A percentile compares a stretch with the other conserved stretches of the same genome.
These are phyloP conservation scores for Chlorops oryzae DNA, from an alignment of 1,140 invertebrate species.

Conservation along the genomic window DNA sequence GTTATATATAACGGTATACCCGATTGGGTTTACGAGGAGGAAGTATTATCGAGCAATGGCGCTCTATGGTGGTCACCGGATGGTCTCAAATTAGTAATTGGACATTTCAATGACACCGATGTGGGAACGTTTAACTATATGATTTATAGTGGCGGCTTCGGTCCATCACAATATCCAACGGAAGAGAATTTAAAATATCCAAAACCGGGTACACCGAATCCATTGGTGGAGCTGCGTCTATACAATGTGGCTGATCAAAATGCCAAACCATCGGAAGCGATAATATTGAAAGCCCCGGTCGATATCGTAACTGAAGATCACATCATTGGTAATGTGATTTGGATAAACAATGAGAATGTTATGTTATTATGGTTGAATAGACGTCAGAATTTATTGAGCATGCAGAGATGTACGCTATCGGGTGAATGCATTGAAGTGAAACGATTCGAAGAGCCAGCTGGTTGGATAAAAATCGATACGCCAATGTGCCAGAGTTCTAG, in stretches of 20 bases:
- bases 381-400: conserved; percentile 64
- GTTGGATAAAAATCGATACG: too few relatives aligned
- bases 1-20: conserved; percentile 72
- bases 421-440: conserved; percentile 30
- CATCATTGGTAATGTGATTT: conserved; percentile 62
- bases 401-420: conserved; percentile 29
- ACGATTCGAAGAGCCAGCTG: too few relatives aligned
- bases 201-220: conserved; percentile 76
- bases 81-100: conserved; percentile 71
- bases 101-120: conserved; percentile 73
- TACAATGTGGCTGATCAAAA: conserved; percentile 60
- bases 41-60: conserved; percentile 75
- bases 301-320: conserved; percentile 50
- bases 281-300: conserved; percentile 46
- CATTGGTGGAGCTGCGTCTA: conserved; percentile 62
- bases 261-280: conserved; percentile 31
- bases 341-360: conserved; percentile 65
- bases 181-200: conserved; percentile 76
- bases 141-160: conserved; percentile 59
- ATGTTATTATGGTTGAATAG: conserved; percentile 79
- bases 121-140: conserved; percentile 61
- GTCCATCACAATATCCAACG: conserved; percentile 75
- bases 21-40: conserved; percentile 83
- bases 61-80: conserved; percentile 85
- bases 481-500: too few relatives aligned